Conservation (phyloP, 2,888 invertebrate species). For the Kryphioiulus occultus region DNA sequence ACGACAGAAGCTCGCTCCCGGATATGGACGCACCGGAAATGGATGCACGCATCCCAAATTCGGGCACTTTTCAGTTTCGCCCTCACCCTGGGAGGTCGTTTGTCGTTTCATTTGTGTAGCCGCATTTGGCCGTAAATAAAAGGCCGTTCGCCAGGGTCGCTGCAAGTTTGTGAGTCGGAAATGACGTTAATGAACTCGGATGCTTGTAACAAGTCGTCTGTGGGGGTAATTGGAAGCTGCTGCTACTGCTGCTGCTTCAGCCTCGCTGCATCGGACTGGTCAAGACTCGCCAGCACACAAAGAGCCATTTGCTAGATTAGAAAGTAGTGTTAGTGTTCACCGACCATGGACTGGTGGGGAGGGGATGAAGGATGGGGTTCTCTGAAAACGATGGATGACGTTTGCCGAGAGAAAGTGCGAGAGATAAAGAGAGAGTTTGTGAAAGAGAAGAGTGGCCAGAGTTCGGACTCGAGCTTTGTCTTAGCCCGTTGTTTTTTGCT, state of each 20-base stretch:
- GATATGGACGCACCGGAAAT: too few species aligned
- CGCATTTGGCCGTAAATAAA: conserved; percentile 29
- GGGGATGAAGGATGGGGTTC: conserved; percentile 14
- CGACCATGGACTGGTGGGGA: conserved; percentile 17
- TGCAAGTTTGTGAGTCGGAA: conserved; percentile 42
- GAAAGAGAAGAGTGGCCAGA: not conserved
- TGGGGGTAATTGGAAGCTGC: not conserved
- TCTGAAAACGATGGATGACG: not conserved
- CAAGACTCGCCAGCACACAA: conserved; percentile 18
- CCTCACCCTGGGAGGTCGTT: not conserved
- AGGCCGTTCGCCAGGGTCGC: not conserved
- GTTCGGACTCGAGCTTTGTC: not conserved
- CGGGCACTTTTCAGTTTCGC: not conserved
- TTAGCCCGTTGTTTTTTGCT: not conserved
- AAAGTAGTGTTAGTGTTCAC: conserved; percentile 45
- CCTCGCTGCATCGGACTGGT: conserved; percentile 1
- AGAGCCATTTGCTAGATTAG: conserved; percentile 47
- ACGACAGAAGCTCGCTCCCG: too few species aligned
- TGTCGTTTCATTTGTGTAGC: not conserved
- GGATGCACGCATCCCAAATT: not conserved
- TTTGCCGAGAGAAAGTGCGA: not conserved
- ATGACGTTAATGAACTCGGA: conserved; percentile 47
- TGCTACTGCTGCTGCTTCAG: conserved; percentile 25
- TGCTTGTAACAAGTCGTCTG: conserved; percentile 41
- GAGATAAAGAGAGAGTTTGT: conserved; percentile 6